A percentile compares a stretch with the other conserved stretches of the same genome.
Conservation (phyloP, 2,113 vertebrate genomes). For the Cyanocitta stelleri region DNA sequence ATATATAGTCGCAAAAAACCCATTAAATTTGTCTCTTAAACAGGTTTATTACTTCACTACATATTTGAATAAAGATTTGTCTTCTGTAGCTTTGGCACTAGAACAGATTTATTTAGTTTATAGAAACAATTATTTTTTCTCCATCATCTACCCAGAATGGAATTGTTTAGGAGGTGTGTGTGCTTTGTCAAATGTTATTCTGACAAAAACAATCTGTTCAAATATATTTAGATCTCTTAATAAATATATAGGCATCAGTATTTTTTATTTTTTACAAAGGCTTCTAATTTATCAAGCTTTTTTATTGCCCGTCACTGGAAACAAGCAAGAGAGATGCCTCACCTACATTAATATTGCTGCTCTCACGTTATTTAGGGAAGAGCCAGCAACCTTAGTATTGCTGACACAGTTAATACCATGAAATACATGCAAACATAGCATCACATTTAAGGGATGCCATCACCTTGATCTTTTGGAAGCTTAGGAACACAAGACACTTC, state of each 20-base stretch:
- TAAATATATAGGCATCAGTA: background rate
- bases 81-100: conserved; percentile 66
- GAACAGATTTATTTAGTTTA: conserved; percentile 68
- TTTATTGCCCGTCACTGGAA: background rate
- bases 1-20: conserved; percentile 61
- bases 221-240: conserved; percentile 54
- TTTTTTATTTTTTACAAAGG: conserved; percentile 51
- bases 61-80: conserved; percentile 68
- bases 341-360: background rate
- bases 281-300: conserved; percentile 49
- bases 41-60: conserved; percentile 73
- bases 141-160: conserved; percentile 15
- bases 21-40: conserved; percentile 69
- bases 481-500: background rate
- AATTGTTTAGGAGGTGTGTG: conserved; percentile 9
- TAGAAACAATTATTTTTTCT: conserved; percentile 68
- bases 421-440: background rate
- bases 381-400: background rate
- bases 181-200: conserved; percentile 27
- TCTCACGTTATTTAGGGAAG: background rate
- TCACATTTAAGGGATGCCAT: background rate
- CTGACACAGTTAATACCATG: background rate
- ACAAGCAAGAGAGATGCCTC: background rate
- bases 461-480: background rate
- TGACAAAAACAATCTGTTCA: conserved; percentile 35